Base-by-base conservation (phyloP, 2,797 vertebrate species). In the Columba guinea region DNA sequence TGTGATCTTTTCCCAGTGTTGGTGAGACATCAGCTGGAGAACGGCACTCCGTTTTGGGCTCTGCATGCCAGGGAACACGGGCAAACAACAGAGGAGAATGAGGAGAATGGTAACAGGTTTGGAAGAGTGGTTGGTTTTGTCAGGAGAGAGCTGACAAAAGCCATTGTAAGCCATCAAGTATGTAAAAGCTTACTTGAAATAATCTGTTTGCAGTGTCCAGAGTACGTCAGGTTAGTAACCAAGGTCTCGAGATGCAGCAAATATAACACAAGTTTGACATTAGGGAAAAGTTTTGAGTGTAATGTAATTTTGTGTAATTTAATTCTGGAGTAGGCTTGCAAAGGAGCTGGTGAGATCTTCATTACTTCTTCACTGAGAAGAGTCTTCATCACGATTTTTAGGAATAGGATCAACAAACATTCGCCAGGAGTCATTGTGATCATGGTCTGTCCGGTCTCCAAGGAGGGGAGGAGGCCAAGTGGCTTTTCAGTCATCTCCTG, bases 1-100 rank as follows among this genome's bases (percentile, higher is more conserved):
- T 1, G 1, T 1, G 2, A 23, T 20, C 32, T 37, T 60, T 60
- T 32, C 0, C 3, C 5, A 18, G 53, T 4, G 1, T 35, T 71
- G 0, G 2, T 12, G 37, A 51, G 18, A 11, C 22, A 6, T 19
- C 18, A 7, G 34, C 55, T 46, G 62, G 44, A 34, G 30, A 1
- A 7, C 3, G 1, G 34, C 15, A 20, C 41, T 41, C 4, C 0
- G 17, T 8, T 76, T 32, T 12, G 64, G 30, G 30, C 30, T 7
- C 27, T 58, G 30, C 37, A 35, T 9, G 1, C 10, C 19, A 8
- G 39, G 15, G 16, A 27, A 48, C 16, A 26, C 0, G 9, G 12
- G 26, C n/a, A 5, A 53, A 64, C 85, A 53, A 2, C 1, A 5
- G 30, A 34, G 20, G 13, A 52, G 21, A 68, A 34, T 0, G 1